Evolutionary conservation across 2,113 vertebrate genomes (phyloP).

Genomic region (Rhynchopsitta pachyrhyncha): DNA sequence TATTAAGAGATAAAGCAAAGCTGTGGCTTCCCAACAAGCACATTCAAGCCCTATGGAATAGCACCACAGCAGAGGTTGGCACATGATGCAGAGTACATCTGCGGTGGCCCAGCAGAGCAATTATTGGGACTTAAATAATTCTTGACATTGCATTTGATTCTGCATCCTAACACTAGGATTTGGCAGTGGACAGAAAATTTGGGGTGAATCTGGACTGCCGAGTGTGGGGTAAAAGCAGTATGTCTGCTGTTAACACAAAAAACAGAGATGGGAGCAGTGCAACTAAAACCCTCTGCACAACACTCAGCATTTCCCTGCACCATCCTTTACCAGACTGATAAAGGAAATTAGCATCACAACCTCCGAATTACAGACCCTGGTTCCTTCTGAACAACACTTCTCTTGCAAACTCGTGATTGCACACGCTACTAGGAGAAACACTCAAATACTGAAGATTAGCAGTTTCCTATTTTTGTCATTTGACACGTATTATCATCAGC

Average conservation of each 20-base stretch:
- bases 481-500: background rate
- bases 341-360: background rate
- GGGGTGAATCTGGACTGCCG: background rate
- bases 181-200: background rate
- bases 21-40: fast-evolving
- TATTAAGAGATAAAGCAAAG: background rate
- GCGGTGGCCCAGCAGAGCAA: fast-evolving
- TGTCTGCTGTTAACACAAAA: background rate
- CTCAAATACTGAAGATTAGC: background rate
- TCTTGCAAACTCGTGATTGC: background rate
- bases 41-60: fast-evolving
- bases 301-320: background rate
- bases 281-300: background rate
- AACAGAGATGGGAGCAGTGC: background rate
- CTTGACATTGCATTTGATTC: background rate
- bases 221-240: fast-evolving
- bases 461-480: background rate
- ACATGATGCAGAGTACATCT: fast-evolving
- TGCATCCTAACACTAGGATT: background rate
- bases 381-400: background rate
- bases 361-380: background rate
- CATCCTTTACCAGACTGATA: background rate
- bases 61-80: background rate
- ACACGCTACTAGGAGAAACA: background rate
- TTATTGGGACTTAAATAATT: background rate